Conservation (phyloP, 2,797 vertebrate species). For the Uromys caudimaculatus region DNA sequence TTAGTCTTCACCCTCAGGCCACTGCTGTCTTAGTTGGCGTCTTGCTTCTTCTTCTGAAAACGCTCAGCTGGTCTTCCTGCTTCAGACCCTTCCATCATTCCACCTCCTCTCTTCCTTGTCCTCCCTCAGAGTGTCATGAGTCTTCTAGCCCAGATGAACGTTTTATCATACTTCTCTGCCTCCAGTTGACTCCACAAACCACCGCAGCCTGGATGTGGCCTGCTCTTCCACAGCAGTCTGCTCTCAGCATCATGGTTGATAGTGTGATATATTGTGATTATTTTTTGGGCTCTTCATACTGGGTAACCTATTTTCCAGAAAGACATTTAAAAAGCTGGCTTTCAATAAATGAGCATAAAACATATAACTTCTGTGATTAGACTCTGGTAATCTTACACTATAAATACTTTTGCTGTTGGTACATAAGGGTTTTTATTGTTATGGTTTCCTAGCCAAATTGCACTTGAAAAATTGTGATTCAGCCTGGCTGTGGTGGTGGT, state of each 20-base stretch:
- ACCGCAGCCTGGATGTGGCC: background rate
- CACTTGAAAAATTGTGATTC: conserved; percentile 1
- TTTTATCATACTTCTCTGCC: background rate
- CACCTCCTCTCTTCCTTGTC: background rate
- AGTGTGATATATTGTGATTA: background rate
- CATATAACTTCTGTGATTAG: background rate
- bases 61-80: background rate
- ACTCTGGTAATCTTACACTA: background rate
- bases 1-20: background rate
- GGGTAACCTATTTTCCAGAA: too few species aligned
- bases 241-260: background rate
- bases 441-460: background rate
- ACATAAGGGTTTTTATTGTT: background rate
- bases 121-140: too few species aligned
- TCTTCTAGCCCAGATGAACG: background rate
- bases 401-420: background rate
- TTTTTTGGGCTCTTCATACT: background rate
- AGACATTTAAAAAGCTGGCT: background rate
- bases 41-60: background rate
- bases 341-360: background rate
- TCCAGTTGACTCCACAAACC: background rate
- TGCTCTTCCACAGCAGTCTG: background rate
- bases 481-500: background rate
- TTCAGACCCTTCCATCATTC: background rate
- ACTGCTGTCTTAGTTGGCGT: background rate